Conservation (phyloP, 2,888 invertebrate species). For the Halictus ligatus region DNA sequence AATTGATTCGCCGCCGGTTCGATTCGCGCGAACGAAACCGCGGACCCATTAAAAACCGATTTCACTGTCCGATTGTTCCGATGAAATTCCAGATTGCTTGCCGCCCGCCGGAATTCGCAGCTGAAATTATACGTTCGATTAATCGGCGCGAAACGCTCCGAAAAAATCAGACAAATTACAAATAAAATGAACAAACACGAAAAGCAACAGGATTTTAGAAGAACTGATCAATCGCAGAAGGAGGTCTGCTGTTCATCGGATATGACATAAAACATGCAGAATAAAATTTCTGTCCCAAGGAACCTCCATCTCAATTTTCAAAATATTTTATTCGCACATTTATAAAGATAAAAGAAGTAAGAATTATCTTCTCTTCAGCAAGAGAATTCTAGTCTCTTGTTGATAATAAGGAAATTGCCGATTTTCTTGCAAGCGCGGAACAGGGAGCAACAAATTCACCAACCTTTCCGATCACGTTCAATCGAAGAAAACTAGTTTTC, state of each 20-base stretch:
- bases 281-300: no score
- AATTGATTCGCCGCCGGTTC: slow-evolving; percentile 6
- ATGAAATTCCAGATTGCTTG: background rate
- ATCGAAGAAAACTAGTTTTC: background rate
- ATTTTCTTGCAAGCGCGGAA: background rate
- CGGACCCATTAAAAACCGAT: background rate
- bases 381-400: no score
- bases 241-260: background rate
- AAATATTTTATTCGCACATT: no score
- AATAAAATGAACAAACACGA: background rate
- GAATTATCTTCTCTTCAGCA: no score
- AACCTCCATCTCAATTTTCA: no score
- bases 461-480: no score
- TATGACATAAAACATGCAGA: no score
- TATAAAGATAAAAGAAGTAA: no score
- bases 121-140: background rate
- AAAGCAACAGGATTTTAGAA: background rate
- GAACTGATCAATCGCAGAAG: background rate
- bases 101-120: background rate
- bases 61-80: background rate
- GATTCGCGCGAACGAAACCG: slow-evolving; percentile 16
- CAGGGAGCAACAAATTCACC: no score
- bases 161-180: background rate
- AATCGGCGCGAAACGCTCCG: background rate
- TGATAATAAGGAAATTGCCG: no score